These are phyloP conservation scores for Sitobion miscanthi DNA, from an alignment of 1,140 invertebrate species.

Conservation along the genomic window DNA sequence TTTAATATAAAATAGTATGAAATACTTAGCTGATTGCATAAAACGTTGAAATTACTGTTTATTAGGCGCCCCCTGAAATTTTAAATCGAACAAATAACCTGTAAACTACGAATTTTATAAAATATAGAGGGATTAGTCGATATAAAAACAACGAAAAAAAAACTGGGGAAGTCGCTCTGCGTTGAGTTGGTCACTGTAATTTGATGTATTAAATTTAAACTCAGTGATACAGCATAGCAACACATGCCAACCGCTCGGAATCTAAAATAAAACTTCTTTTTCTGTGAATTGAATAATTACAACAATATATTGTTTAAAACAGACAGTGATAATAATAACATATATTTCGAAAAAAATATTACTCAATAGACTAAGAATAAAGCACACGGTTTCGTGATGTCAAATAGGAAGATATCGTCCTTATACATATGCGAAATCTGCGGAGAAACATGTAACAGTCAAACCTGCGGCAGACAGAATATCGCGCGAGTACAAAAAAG, in stretches of 20 bases:
- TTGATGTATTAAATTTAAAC: too few species aligned
- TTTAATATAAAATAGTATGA: too few species aligned
- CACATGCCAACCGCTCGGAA: too few species aligned
- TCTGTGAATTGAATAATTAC: background rate
- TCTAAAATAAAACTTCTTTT: too few species aligned
- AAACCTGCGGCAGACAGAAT: background rate
- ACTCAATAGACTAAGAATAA: background rate
- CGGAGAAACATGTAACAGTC: background rate
- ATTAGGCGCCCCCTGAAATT: too few species aligned
- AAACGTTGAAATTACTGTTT: too few species aligned
- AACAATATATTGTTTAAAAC: background rate
- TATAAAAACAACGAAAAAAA: background rate
- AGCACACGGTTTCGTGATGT: background rate
- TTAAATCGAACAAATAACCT: background rate
- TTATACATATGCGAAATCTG: background rate
- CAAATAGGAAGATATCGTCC: background rate
- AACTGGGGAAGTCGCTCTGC: too few species aligned
- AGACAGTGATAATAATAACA: background rate
- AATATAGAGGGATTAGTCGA: background rate
- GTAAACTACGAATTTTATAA: background rate
- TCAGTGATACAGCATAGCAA: too few species aligned
- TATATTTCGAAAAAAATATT: background rate
- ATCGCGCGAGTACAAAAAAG: background rate
- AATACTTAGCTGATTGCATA: too few species aligned
- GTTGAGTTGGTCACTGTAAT: too few species aligned